These are phyloP conservation scores for Lypha dubia DNA, from an alignment of 2,888 invertebrate species.

Conservation along the genomic window DNA sequence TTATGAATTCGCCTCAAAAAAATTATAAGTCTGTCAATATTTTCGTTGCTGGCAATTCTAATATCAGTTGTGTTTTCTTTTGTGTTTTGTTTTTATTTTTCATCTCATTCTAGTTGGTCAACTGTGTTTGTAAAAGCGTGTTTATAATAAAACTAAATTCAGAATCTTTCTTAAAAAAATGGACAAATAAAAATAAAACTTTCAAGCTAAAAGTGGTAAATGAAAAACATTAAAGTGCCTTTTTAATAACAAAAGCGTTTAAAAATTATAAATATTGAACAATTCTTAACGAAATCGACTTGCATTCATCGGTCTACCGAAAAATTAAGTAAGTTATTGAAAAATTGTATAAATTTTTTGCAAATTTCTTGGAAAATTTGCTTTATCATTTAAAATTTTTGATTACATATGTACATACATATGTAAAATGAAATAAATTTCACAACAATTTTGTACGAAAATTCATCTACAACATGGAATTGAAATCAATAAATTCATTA, in stretches of 20 bases:
- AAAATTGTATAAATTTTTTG: background rate
- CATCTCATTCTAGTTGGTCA: conserved; percentile 46
- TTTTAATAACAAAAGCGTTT: conserved; percentile 8
- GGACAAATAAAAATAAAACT: background rate
- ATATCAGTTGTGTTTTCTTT: background rate
- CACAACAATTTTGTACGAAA: background rate
- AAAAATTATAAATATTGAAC: background rate
- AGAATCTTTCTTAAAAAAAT: conserved; percentile 8
- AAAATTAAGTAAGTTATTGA: conserved; percentile 14
- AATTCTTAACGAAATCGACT: background rate
- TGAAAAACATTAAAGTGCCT: conserved; percentile 39
- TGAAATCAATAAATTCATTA: conserved; percentile 45
- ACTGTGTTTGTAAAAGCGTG: conserved; percentile 49
- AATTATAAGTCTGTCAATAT: background rate
- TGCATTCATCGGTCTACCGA: background rate
- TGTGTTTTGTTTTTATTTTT: conserved; percentile 42
- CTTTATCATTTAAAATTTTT: too few relatives aligned
- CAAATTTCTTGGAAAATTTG: background rate
- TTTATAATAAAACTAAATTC: conserved; percentile 17
- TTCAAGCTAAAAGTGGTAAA: background rate
- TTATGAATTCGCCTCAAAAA: background rate
- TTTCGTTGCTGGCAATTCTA: conserved; percentile 23
- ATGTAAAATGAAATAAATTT: background rate
- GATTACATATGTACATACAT: background rate
- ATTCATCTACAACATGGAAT: background rate